phyloP scores from a whole-genome alignment of 2,797 vertebrate genomes.

The Lycodopsis pacificus region DNA sequence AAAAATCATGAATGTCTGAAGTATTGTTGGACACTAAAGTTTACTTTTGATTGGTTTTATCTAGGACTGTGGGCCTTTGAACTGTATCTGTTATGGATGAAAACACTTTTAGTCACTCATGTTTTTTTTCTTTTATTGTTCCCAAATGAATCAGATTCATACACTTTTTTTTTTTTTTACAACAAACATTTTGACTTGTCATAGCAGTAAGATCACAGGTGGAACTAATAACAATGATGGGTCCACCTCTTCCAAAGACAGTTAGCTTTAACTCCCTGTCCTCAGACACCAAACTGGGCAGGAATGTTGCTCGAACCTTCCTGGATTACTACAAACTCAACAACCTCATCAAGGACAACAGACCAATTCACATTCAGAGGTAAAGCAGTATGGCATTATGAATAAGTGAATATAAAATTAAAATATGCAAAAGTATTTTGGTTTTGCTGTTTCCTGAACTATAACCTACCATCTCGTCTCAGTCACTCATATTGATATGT shows the following conservation, averaged over 20 bases:
- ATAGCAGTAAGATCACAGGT: too few relatives aligned
- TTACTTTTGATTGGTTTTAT: neutral
- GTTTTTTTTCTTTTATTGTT: neutral
- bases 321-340: conserved; percentile 97
- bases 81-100: neutral
- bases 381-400: conserved; percentile 38
- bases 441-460: conserved; percentile 4
- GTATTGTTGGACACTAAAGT: neutral
- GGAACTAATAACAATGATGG: too few relatives aligned
- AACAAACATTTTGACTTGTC: too few relatives aligned
- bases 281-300: conserved; percentile 96
- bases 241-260: conserved; percentile 15
- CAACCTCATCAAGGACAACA: conserved; percentile 85
- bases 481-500: conserved; percentile 24
- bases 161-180: too few relatives aligned
- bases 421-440: neutral
- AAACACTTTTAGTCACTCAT: neutral
- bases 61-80: neutral
- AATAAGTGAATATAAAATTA: neutral
- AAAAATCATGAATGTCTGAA: conserved; percentile 1
- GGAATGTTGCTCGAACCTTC: conserved; percentile 95
- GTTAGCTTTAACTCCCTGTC: conserved; percentile 81
- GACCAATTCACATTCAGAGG: conserved; percentile 79
- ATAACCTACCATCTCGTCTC: neutral
- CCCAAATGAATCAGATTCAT: too few relatives aligned